A percentile compares a stretch with the other conserved stretches of the same genome.
Conservation (phyloP, 2,113 vertebrate genomes). For the Dunckerocampus dactyliophorus region DNA sequence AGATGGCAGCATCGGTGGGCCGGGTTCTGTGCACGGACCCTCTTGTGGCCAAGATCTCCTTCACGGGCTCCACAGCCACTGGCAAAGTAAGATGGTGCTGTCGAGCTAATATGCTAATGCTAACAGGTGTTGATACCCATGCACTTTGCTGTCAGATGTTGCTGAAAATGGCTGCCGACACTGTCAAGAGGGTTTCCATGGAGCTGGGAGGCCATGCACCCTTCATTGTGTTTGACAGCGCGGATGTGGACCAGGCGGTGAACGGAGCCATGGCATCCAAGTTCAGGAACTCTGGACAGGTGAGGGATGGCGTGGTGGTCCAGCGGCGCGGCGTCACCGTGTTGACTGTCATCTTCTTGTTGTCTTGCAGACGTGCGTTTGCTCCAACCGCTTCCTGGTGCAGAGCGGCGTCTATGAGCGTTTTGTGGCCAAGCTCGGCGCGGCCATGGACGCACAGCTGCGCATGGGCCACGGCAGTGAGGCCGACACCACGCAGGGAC, state of each 20-base stretch:
- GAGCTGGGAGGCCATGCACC: constrained; percentile 94
- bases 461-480: constrained; percentile 84
- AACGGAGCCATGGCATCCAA: constrained; percentile 86
- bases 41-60: constrained; percentile 89
- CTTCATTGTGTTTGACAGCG: constrained; percentile 95
- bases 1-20: constrained; percentile 79
- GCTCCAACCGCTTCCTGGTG: constrained; percentile 91
- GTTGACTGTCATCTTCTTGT: neutral
- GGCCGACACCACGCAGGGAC: constrained; percentile 86
- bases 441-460: constrained; percentile 80
- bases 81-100: constrained; percentile 80
- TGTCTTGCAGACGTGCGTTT: constrained; percentile 85
- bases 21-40: constrained; percentile 87
- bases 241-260: constrained; percentile 82
- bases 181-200: constrained; percentile 92
- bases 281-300: constrained; percentile 94
- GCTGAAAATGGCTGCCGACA: constrained; percentile 80
- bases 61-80: constrained; percentile 93
- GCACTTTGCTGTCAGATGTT: constrained; percentile 71
- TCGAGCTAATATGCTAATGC: neutral
- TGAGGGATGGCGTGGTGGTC: constrained; percentile 35
- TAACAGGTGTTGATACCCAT: neutral
- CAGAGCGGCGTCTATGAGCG: constrained; percentile 84
- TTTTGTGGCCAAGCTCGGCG: constrained; percentile 82
- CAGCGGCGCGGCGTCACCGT: neutral